phyloP scores from a whole-genome alignment of 2,888 invertebrate genomes.

The Arctia plantaginis region DNA sequence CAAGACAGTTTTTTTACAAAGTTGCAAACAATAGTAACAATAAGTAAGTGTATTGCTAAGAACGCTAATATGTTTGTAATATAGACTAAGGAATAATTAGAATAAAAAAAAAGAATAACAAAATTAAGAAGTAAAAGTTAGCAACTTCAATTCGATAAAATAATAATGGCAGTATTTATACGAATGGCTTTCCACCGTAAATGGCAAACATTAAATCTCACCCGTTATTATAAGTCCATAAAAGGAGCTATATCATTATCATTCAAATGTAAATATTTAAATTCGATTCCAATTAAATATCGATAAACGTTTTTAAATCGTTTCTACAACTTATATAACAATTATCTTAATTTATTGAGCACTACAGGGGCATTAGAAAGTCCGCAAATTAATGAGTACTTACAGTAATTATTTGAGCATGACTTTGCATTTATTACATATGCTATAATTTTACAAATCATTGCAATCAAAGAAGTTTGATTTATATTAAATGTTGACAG shows the following conservation, averaged over 20 bases:
- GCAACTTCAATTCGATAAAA: conserved; percentile 11
- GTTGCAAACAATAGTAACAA: not conserved
- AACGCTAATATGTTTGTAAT: not conserved
- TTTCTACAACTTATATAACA: conserved; percentile 43
- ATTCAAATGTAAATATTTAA: conserved; percentile 42
- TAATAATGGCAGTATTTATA: conserved; percentile 11
- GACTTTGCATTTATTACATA: conserved; percentile 53
- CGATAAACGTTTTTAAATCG: conserved; percentile 44
- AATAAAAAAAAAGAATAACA: not conserved
- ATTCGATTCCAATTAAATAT: conserved; percentile 38
- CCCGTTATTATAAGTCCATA: conserved; percentile 29
- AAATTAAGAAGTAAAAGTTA: conserved; percentile 17
- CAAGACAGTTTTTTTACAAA: not conserved
- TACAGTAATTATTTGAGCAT: conserved; percentile 66
- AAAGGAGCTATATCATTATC: conserved; percentile 38
- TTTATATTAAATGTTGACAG: conserved; percentile 53
- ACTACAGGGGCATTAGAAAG: conserved; percentile 62
- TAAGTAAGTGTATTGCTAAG: not conserved
- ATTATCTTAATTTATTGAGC: conserved; percentile 41
- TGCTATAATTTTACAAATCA: conserved; percentile 41
- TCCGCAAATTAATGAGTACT: conserved; percentile 62
- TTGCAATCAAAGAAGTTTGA: conserved; percentile 43
- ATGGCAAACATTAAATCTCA: conserved; percentile 33
- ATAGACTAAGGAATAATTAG: not conserved
- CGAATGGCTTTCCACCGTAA: conserved; percentile 21